Percentiles rank a stretch among this genome's conserved stretches.
Conservation (phyloP, 2,888 invertebrate species). For the Nomada flava region DNA sequence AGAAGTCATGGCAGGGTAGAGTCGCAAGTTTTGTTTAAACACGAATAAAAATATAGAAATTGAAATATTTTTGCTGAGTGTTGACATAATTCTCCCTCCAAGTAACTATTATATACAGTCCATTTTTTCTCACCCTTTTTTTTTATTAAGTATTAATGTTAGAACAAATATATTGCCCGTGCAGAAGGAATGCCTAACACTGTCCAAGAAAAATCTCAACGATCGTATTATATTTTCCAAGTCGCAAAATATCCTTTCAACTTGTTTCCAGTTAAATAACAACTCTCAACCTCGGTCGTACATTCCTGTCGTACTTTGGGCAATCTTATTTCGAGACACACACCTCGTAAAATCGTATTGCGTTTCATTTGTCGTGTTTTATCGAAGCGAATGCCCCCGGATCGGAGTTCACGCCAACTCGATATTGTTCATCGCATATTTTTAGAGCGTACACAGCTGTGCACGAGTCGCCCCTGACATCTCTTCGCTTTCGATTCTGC, state of each 20-base stretch:
- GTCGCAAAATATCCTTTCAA: background rate
- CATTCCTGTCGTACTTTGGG: background rate
- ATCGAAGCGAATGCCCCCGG: slow-evolving; percentile 2
- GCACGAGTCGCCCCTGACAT: slow-evolving; percentile 44
- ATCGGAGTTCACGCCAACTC: slow-evolving; percentile 33
- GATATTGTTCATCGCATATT: slow-evolving; percentile 54
- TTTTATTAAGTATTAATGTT: background rate
- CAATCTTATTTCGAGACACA: slow-evolving; percentile 5
- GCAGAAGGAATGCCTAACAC: background rate
- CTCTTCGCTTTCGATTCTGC: slow-evolving; percentile 48
- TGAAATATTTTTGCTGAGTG: no score
- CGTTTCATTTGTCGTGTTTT: slow-evolving; percentile 30
- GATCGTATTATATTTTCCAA: background rate
- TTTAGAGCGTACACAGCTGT: slow-evolving; percentile 54
- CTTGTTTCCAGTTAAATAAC: background rate
- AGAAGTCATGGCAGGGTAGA: no score
- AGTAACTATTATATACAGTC: no score
- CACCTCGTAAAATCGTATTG: slow-evolving; percentile 21
- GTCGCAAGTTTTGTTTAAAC: no score
- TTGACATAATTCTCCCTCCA: no score
- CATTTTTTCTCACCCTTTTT: no score
- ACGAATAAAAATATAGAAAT: no score
- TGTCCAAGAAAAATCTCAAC: background rate
- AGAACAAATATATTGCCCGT: background rate
- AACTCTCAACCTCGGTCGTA: background rate